Evolutionary conservation across 2,888 invertebrate genomes (phyloP), one percentile per base, ranked within the genome.

Genomic region (Drosophila mulleri): DNA sequence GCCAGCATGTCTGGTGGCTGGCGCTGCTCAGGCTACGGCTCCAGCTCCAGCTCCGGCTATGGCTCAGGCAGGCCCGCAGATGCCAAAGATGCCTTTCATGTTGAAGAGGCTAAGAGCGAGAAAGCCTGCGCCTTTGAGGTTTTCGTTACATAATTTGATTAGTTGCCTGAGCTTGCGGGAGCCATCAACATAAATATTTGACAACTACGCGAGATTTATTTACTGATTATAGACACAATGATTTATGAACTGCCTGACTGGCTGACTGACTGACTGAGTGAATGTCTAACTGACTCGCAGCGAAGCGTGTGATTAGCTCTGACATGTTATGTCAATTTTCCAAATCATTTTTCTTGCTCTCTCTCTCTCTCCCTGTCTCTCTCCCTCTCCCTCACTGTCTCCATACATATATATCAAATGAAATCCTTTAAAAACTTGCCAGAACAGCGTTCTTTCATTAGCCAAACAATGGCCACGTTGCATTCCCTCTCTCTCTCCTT

Each of bases 371-470:
- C 32, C 35, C 32, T 18, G 2, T 32, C 18, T 35, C 32, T 50
- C 18, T 11, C 32, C 32, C 18, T 32, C 32, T 35, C 32, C 11
- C 32, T 50, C 32, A 12, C 18, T 14, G 6, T 37, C 35, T 52
- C 1, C 14, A 8, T 35, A 8, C 35, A 14, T 53, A 35, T 53
- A 20, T 35, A 37, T 37, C 37, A n/a, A 67, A 67, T 71, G 50
- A 75, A 82, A 88, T 78, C 89, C 90, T 88, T 84, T 83, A 83
- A 88, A 90, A 84, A 83, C 87, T 83, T 88, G 86, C 86, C 90
- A 67, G 83, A 80, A 85, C 90, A 90, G 78, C 81, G 73, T 90
- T 89, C 89, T 90, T 85, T 85, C 90, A 85, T 85, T 85, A 85
- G 90, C 75, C 84, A 80, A 83, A 85, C 90, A 90, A 85, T 83